Conservation (phyloP, 2,888 invertebrate genomes). For the Nomada goodeniana region DNA sequence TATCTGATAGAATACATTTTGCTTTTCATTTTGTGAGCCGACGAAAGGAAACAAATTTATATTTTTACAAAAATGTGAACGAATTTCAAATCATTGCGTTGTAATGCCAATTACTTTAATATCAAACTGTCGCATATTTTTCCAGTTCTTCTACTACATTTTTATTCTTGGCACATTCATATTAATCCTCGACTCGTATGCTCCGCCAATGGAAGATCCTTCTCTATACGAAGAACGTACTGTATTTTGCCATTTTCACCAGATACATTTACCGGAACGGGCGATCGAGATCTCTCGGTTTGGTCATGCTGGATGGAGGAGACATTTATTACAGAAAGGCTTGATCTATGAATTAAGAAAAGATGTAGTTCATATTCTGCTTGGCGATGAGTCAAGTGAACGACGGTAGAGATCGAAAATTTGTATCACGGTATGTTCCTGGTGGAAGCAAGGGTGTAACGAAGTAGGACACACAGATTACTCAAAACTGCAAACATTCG, state of each 20-base stretch:
- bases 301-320: background rate
- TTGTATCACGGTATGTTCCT: background rate
- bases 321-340: background rate
- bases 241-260: constrained; percentile 45
- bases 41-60: background rate
- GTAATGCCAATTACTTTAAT: background rate
- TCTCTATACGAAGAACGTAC: constrained; percentile 1
- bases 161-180: constrained; percentile 58
- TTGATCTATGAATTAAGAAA: constrained; percentile 20
- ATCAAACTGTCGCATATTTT: constrained; percentile 31
- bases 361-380: constrained; percentile 53
- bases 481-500: background rate
- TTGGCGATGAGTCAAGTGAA: constrained; percentile 17
- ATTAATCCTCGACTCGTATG: constrained; percentile 59
- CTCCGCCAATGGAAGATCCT: constrained; percentile 8
- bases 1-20: background rate
- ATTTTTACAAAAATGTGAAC: background rate
- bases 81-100: background rate
- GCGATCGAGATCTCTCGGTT: constrained; percentile 51
- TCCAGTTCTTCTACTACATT: constrained; percentile 60
- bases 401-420: background rate
- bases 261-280: constrained; percentile 62
- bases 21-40: background rate
- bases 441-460: background rate
- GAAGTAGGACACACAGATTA: background rate